Conservation (phyloP, 2,888 invertebrate genomes). For the Uropetala carovei region DNA sequence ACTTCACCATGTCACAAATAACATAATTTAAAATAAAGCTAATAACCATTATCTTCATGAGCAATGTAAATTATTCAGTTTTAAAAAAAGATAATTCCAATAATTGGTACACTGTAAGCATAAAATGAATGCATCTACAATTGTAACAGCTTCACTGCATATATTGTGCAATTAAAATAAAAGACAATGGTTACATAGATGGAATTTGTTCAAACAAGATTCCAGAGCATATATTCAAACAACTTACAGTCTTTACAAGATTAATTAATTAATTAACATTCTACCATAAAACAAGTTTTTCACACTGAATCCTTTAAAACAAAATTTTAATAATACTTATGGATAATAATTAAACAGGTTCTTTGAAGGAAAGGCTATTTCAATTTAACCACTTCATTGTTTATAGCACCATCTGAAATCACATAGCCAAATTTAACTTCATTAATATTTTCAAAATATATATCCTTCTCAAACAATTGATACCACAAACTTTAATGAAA, state of each 20-base stretch:
- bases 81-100: no score
- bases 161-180: constrained; percentile 16
- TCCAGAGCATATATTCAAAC: constrained; percentile 52
- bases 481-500: constrained; percentile 20
- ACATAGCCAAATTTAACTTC: constrained; percentile 50
- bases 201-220: constrained; percentile 28
- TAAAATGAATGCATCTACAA: constrained; percentile 7
- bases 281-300: constrained; percentile 59
- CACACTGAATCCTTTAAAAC: constrained; percentile 54
- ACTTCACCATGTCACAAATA: no score
- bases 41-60: no score
- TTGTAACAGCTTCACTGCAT: constrained; percentile 1
- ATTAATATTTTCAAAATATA: constrained; percentile 26
- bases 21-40: no score
- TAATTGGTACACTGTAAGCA: no score
- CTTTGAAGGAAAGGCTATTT: constrained; percentile 49
- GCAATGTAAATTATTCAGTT: no score
- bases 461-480: constrained; percentile 8
- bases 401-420: constrained; percentile 55
- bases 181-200: constrained; percentile 12
- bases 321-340: constrained; percentile 57
- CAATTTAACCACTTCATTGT: constrained; percentile 38
- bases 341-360: constrained; percentile 47
- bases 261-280: constrained; percentile 54
- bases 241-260: constrained; percentile 59